Conservation (phyloP, 2,888 invertebrate species). For the Fabriciana adippe region DNA sequence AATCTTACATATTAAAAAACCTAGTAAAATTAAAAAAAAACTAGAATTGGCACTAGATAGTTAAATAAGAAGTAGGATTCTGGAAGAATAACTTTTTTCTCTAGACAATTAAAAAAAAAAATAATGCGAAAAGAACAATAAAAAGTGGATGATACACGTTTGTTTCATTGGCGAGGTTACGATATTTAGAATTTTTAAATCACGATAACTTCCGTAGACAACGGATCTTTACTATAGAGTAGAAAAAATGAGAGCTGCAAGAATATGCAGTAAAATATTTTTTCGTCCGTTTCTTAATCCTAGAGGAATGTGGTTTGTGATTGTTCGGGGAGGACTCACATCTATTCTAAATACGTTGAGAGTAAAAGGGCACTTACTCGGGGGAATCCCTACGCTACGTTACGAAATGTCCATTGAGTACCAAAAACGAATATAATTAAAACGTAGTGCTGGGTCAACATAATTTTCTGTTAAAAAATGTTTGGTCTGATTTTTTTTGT, state of each 20-base stretch:
- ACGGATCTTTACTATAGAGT: not conserved
- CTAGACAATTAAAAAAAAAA: slow-evolving; percentile 7
- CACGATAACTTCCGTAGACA: not conserved
- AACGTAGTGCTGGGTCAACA: no score
- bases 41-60: slow-evolving; percentile 18
- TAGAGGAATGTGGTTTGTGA: slow-evolving; percentile 76
- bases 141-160: slow-evolving; percentile 2
- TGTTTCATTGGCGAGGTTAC: slow-evolving; percentile 10
- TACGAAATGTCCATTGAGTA: slow-evolving; percentile 41
- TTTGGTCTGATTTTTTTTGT: no score
- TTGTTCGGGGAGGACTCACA: slow-evolving; percentile 47
- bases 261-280: slow-evolving; percentile 25
- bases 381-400: slow-evolving; percentile 50
- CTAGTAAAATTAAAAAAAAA: slow-evolving; percentile 14
- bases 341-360: slow-evolving; percentile 51
- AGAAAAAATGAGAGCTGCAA: slow-evolving; percentile 17
- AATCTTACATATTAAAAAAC: not conserved
- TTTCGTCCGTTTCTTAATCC: slow-evolving; percentile 56
- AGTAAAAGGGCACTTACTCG: slow-evolving; percentile 73
- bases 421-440: slow-evolving; percentile 6
- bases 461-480: no score
- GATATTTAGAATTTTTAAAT: slow-evolving; percentile 13
- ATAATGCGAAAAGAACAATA: not conserved
- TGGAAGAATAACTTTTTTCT: slow-evolving; percentile 10
- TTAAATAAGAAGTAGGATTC: slow-evolving; percentile 1